Percentiles rank a stretch among this genome's conserved stretches.
Evolutionary conservation across 2,888 invertebrate genomes (phyloP).

Genomic region (Xylota segnis): DNA sequence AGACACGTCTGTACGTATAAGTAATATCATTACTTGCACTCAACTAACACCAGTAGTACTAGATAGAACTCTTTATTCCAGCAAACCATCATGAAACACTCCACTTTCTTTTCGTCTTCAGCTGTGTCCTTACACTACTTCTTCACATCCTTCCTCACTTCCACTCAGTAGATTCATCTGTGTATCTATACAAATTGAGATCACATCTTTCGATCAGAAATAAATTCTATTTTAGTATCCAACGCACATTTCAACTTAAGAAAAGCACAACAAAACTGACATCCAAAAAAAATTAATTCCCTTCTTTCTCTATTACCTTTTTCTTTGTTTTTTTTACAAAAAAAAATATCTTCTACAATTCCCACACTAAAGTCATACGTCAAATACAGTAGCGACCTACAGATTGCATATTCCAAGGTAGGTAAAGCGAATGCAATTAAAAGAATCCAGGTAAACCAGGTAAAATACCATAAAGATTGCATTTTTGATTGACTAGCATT

Average conservation of each 20-base stretch:
- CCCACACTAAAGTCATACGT: slow-evolving; percentile 68
- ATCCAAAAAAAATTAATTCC: slow-evolving; percentile 43
- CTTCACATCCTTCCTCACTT: not conserved
- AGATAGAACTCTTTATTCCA: too few relatives aligned
- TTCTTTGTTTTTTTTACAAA: slow-evolving; percentile 46
- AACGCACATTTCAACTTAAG: slow-evolving; percentile 39
- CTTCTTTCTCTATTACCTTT: slow-evolving; percentile 61
- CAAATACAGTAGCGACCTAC: slow-evolving; percentile 67
- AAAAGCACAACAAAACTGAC: slow-evolving; percentile 54
- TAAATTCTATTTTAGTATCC: not conserved
- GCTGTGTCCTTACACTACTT: not conserved
- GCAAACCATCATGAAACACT: not conserved
- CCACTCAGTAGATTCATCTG: not conserved
- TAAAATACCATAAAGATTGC: slow-evolving; percentile 30
- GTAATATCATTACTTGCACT: too few relatives aligned
- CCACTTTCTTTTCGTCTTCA: not conserved
- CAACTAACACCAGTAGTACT: too few relatives aligned
- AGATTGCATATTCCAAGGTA: slow-evolving; percentile 73
- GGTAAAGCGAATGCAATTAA: slow-evolving; percentile 64
- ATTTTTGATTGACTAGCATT: slow-evolving; percentile 43
- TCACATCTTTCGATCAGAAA: not conserved
- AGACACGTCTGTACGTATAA: too few relatives aligned
- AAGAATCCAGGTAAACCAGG: slow-evolving; percentile 60
- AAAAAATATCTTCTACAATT: slow-evolving; percentile 45
- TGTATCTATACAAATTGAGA: not conserved